A percentile compares a stretch with the other conserved stretches of the same genome.
These are phyloP conservation scores for Heliconius cydno DNA, from an alignment of 2,888 invertebrate species.

Conservation along the genomic window DNA sequence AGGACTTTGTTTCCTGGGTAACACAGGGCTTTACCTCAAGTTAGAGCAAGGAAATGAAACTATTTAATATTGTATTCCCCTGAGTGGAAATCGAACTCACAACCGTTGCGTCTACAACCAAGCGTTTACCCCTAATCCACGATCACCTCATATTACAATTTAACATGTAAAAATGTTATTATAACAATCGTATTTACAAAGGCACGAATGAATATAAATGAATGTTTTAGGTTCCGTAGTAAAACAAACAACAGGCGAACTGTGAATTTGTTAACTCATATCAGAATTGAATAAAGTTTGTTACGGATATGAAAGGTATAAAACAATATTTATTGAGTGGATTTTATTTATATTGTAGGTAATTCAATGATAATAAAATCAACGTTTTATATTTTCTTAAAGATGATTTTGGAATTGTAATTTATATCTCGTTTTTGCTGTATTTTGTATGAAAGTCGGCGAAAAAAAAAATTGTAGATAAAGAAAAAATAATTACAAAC, in stretches of 20 bases:
- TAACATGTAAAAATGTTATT: not conserved
- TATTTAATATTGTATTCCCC: not conserved
- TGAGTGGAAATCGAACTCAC: not conserved
- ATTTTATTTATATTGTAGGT: not conserved
- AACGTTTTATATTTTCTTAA: not conserved
- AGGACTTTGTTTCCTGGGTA: not conserved
- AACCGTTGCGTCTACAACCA: not conserved
- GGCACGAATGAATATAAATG: not conserved
- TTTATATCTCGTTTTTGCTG: not conserved
- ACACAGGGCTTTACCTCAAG: not conserved
- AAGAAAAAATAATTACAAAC: too few species aligned
- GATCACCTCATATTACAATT: not conserved
- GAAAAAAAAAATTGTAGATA: not conserved
- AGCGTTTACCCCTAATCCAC: not conserved
- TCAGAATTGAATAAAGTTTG: not conserved
- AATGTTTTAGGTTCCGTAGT: slow-evolving; percentile 10
- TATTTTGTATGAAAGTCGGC: not conserved
- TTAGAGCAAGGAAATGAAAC: not conserved
- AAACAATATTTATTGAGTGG: slow-evolving; percentile 9
- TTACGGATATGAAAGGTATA: not conserved
- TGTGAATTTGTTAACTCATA: not conserved
- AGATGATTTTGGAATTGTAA: not conserved
- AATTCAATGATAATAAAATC: slow-evolving; percentile 6
- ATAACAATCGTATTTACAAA: slow-evolving; percentile 6
- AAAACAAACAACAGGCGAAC: slow-evolving; percentile 5